These are phyloP conservation scores for Tenrec ecaudatus DNA, from an alignment of 2,113 vertebrate genomes.

Conservation along the genomic window DNA sequence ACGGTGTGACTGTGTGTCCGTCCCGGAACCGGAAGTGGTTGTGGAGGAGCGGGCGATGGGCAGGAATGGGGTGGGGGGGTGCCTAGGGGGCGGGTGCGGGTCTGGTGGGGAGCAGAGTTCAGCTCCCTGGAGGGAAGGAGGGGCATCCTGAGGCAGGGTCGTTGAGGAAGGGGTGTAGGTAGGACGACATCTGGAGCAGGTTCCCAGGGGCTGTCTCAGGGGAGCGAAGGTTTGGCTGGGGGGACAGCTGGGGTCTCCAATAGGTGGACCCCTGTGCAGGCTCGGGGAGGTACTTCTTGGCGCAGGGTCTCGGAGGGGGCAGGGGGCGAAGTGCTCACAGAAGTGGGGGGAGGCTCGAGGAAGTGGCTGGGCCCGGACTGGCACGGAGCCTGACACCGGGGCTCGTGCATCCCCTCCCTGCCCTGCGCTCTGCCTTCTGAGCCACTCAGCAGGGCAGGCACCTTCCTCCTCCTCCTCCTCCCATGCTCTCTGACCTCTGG, in stretches of 20 bases:
- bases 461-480: neutral
- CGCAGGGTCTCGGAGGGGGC: conserved; percentile 71
- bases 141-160: conserved; percentile 63
- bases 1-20: conserved; percentile 72
- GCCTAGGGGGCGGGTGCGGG: conserved; percentile 80
- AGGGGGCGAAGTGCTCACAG: conserved; percentile 74
- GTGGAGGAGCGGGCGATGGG: conserved; percentile 78
- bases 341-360: conserved; percentile 73
- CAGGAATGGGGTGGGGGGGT: conserved; percentile 78
- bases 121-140: conserved; percentile 74
- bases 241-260: conserved; percentile 43
- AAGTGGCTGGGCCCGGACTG: conserved; percentile 79
- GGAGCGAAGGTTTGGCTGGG: conserved; percentile 35
- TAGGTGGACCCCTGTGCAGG: conserved; percentile 64
- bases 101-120: conserved; percentile 80
- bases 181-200: conserved; percentile 50
- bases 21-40: conserved; percentile 84
- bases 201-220: conserved; percentile 41
- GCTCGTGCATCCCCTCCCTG: conserved; percentile 70
- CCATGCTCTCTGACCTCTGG: conserved; percentile 15
- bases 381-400: conserved; percentile 72
- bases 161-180: conserved; percentile 60
- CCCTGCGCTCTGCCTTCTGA: conserved; percentile 42
- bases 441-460: conserved; percentile 23
- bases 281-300: conserved; percentile 69